phyloP scores from a whole-genome alignment of 2,888 invertebrate species.

The Hyppa rectilinea region DNA sequence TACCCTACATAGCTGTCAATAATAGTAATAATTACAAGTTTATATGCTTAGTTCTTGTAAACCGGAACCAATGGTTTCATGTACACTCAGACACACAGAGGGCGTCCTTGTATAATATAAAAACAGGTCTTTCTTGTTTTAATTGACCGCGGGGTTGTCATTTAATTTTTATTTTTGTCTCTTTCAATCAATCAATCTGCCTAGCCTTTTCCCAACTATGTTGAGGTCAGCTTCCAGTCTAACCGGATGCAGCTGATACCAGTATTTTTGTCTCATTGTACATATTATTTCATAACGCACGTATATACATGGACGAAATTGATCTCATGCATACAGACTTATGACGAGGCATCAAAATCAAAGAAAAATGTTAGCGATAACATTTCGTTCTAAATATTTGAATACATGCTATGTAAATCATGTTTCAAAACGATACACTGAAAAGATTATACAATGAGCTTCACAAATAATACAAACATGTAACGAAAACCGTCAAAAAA shows the following conservation, averaged over 20 bases:
- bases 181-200: too few species aligned
- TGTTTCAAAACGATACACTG: conserved; percentile 52
- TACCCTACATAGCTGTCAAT: not conserved
- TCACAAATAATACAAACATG: conserved; percentile 68
- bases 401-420: conserved; percentile 41
- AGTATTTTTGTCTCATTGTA: not conserved
- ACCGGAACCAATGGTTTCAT: not conserved
- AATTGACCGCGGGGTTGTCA: not conserved
- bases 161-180: too few species aligned
- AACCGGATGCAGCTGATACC: too few species aligned
- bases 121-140: not conserved
- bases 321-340: conserved; percentile 41
- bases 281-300: conserved; percentile 8
- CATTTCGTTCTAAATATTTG: conserved; percentile 20
- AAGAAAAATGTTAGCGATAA: conserved; percentile 14
- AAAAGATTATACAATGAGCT: conserved; percentile 71
- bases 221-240: too few species aligned
- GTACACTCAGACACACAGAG: not conserved
- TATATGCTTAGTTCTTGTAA: not conserved
- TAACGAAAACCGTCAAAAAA: conserved; percentile 73
- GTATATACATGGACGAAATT: conserved; percentile 5
- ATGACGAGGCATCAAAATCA: conserved; percentile 11
- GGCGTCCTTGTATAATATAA: not conserved
- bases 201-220: too few species aligned
- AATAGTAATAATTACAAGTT: not conserved